Conservation (phyloP, 2,113 vertebrate genomes). For the Myotis davidii region DNA sequence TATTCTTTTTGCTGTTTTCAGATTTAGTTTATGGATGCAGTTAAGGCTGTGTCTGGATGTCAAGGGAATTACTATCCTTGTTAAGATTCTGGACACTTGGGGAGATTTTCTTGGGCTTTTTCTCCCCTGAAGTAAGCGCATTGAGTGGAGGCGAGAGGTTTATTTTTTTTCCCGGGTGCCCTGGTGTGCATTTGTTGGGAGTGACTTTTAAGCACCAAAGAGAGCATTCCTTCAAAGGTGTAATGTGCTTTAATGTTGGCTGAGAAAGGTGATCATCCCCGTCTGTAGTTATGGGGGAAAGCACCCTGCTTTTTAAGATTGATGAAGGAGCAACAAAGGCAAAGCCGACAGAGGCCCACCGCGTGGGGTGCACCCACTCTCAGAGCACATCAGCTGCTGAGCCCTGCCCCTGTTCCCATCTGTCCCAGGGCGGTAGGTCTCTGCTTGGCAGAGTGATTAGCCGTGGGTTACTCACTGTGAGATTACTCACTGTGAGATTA, state of each 20-base stretch:
- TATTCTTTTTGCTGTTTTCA: conserved; percentile 73
- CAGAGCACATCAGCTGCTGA: accelerated
- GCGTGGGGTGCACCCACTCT: accelerated
- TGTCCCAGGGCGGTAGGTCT: not conserved
- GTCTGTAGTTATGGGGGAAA: not conserved
- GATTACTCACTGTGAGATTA: too few relatives aligned
- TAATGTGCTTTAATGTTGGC: not conserved
- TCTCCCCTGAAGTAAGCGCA: conserved; percentile 70
- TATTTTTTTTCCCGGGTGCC: conserved; percentile 41
- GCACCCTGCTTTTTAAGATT: not conserved
- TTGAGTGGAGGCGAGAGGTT: conserved; percentile 60
- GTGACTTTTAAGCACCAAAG: conserved; percentile 57
- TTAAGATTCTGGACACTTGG: conserved; percentile 72
- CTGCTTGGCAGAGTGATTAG: not conserved
- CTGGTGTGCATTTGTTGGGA: conserved; percentile 53
- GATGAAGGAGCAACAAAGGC: not conserved
- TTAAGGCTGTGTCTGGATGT: conserved; percentile 72
- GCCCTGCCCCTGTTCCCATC: accelerated
- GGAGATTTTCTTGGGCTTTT: conserved; percentile 69
- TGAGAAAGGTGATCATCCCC: not conserved
- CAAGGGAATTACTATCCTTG: conserved; percentile 70
- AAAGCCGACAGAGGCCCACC: accelerated
- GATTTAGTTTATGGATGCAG: conserved; percentile 75
- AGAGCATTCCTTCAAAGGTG: conserved; percentile 1
- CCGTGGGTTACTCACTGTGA: not conserved